A percentile compares a stretch with the other conserved stretches of the same genome.
Conservation (phyloP, 2,888 invertebrate species). For the Clunio marinus region DNA sequence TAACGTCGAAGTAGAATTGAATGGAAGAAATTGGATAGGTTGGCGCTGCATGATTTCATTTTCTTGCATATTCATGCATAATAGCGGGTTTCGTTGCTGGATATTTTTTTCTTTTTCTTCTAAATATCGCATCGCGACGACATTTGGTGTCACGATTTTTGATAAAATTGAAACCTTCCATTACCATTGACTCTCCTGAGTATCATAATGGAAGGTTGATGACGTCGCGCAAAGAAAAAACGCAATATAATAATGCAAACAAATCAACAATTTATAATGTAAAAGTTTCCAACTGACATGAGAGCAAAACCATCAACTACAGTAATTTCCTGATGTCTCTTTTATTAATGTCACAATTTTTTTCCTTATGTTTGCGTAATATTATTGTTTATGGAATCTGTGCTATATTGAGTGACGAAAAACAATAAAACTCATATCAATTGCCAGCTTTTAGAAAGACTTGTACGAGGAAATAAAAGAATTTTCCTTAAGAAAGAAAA, state of each 20-base stretch:
- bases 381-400: conserved; percentile 17
- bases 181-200: not conserved
- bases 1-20: not conserved
- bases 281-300: not conserved
- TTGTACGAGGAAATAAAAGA: not conserved
- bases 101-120: not conserved
- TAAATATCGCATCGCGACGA: not conserved
- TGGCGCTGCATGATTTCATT: not conserved
- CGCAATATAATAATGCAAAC: not conserved
- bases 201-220: conserved; percentile 17
- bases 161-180: not conserved
- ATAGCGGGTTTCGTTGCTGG: too few species aligned
- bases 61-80: not conserved
- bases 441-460: not conserved
- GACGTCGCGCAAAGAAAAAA: not conserved
- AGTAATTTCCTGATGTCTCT: too few species aligned
- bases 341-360: not conserved
- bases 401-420: conserved; percentile 29
- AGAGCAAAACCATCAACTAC: not conserved
- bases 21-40: not conserved
- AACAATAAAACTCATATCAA: conserved; percentile 34
- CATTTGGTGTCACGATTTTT: not conserved
- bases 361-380: conserved; percentile 17
- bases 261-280: not conserved
- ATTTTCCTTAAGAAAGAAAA: too few species aligned